Conservation (phyloP, 2,797 vertebrate species). For the Cryptoprocta ferox region DNA sequence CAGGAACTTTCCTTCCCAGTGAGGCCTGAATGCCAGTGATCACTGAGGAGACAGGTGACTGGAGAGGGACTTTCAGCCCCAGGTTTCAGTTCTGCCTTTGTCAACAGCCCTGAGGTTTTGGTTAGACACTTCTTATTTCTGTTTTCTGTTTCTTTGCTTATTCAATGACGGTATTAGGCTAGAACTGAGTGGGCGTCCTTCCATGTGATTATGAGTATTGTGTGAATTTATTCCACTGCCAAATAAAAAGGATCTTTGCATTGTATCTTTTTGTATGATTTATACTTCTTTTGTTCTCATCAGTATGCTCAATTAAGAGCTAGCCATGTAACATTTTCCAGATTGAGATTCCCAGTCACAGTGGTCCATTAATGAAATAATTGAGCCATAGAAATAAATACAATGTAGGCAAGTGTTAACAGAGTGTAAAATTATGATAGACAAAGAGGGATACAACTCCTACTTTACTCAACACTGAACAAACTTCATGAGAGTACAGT, state of each 20-base stretch:
- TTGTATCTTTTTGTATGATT: background rate
- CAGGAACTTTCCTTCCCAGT: background rate
- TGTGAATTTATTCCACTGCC: background rate
- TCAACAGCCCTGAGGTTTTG: background rate
- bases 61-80: background rate
- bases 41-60: background rate
- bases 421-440: slow-evolving; percentile 40
- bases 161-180: background rate
- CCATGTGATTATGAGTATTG: slow-evolving; percentile 15
- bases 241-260: slow-evolving; percentile 51
- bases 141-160: slow-evolving; percentile 17
- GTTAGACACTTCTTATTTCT: slow-evolving; percentile 18
- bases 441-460: background rate
- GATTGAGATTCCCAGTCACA: slow-evolving; percentile 30
- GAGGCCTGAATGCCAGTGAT: background rate
- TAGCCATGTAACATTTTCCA: slow-evolving; percentile 18
- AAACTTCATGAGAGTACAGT: background rate
- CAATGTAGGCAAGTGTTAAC: background rate
- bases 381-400: slow-evolving; percentile 29
- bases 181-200: background rate
- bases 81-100: slow-evolving; percentile 14
- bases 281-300: background rate
- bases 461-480: background rate
- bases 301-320: background rate
- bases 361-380: slow-evolving; percentile 49